phyloP scores from a whole-genome alignment of 2,797 vertebrate species.

The Gadopsis bispinosus region DNA sequence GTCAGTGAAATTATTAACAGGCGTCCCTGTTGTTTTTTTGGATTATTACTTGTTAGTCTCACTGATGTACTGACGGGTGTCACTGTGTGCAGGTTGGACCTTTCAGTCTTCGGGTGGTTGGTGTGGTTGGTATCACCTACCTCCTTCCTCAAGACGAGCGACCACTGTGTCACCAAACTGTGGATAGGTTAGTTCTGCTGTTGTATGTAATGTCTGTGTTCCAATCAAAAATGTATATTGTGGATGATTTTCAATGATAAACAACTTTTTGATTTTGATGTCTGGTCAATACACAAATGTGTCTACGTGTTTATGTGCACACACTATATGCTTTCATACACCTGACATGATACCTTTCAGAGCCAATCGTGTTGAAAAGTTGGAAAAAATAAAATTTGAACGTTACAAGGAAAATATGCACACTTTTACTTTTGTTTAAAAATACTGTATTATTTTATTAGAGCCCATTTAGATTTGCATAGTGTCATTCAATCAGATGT shows the following conservation, averaged over 20 bases:
- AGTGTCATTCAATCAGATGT: background rate
- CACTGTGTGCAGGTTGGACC: constrained; percentile 90
- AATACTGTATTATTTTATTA: background rate
- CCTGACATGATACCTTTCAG: background rate
- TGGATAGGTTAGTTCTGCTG: constrained; percentile 90
- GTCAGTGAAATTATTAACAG: background rate
- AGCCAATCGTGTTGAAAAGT: background rate
- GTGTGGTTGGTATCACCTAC: constrained; percentile 97
- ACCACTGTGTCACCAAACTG: constrained; percentile 95
- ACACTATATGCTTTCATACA: background rate
- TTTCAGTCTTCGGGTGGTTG: constrained; percentile 96
- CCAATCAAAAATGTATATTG: background rate
- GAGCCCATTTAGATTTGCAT: background rate
- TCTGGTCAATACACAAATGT: background rate
- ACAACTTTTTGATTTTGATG: background rate
- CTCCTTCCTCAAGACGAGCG: constrained; percentile 96
- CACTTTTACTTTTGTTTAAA: background rate
- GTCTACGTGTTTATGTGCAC: background rate
- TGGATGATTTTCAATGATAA: background rate
- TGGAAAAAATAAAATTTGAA: background rate
- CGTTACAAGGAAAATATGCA: background rate
- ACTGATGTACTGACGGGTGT: background rate
- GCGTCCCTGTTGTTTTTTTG: background rate
- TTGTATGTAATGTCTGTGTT: background rate
- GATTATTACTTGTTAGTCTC: background rate